These are phyloP conservation scores for Sympetrum striolatum DNA, from an alignment of 2,888 invertebrate species.

Conservation along the genomic window DNA sequence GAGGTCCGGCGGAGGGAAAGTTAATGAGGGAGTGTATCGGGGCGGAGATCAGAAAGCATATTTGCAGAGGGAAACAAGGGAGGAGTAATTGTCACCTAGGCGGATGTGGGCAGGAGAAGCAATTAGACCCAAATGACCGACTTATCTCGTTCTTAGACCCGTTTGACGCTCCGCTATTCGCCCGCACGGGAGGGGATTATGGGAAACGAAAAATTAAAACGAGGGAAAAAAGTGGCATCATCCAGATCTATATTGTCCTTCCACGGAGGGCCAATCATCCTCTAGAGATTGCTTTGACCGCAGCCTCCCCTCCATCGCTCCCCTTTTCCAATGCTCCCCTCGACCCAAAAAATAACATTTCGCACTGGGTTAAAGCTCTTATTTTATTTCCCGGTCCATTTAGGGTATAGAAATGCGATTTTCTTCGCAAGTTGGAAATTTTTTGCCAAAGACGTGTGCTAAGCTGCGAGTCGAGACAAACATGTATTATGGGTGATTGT, in stretches of 20 bases:
- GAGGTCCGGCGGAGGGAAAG: neutral
- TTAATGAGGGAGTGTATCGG: slow-evolving; percentile 29
- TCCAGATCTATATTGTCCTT: slow-evolving; percentile 12
- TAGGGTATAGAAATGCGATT: neutral
- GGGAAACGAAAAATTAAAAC: neutral
- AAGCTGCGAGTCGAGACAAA: too few species aligned
- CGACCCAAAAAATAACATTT: neutral
- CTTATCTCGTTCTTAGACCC: slow-evolving; percentile 37
- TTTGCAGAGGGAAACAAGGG: neutral
- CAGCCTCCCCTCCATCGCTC: neutral
- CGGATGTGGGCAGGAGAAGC: slow-evolving; percentile 29
- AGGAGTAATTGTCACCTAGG: slow-evolving; percentile 30
- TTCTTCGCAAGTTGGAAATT: neutral
- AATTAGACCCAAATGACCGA: slow-evolving; percentile 9
- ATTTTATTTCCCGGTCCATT: neutral
- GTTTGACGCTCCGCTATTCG: slow-evolving; percentile 7
- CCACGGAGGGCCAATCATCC: neutral
- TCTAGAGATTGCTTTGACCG: slow-evolving; percentile 19
- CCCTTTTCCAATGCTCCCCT: neutral
- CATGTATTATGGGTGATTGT: too few species aligned
- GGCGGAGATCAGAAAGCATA: slow-evolving; percentile 33
- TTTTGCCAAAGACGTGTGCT: too few species aligned
- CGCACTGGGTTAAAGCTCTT: neutral
- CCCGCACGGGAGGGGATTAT: neutral
- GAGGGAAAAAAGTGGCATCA: neutral